These are phyloP conservation scores for Euclidia mi DNA, from an alignment of 2,888 invertebrate genomes.

Conservation along the genomic window DNA sequence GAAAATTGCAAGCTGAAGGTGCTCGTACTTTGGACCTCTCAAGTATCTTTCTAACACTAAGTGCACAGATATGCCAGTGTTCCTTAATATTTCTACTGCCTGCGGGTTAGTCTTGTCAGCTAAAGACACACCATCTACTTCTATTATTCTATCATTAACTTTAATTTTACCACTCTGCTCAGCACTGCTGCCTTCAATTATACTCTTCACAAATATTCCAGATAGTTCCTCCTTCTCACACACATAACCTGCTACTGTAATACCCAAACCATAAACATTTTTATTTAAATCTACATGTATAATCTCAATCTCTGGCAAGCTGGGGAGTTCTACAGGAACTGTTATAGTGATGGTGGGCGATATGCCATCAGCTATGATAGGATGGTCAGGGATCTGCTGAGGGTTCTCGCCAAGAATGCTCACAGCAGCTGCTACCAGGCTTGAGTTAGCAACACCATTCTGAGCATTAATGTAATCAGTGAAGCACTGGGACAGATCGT, in stretches of 20 bases:
- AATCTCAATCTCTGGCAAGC: slow-evolving; percentile 96
- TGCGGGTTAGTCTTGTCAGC: slow-evolving; percentile 98
- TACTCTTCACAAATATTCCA: slow-evolving; percentile 99
- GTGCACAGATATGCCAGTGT: slow-evolving; percentile 97
- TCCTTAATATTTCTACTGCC: slow-evolving; percentile 98
- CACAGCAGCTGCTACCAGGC: slow-evolving; percentile 80
- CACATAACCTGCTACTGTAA: slow-evolving; percentile 99
- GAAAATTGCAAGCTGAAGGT: slow-evolving; percentile 96
- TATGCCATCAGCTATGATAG: slow-evolving; percentile 73
- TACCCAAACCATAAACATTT: slow-evolving; percentile 97
- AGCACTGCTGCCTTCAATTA: slow-evolving; percentile 99
- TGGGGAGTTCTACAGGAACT: slow-evolving; percentile 89
- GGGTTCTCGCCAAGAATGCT: slow-evolving; percentile 85
- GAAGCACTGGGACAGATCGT: slow-evolving; percentile 83
- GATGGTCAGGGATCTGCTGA: slow-evolving; percentile 79
- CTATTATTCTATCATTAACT: slow-evolving; percentile 99
- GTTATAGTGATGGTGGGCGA: slow-evolving; percentile 87
- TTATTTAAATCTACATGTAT: slow-evolving; percentile 97
- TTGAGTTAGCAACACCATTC: slow-evolving; percentile 71
- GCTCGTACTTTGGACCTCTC: slow-evolving; percentile 97
- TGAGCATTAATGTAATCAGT: slow-evolving; percentile 79
- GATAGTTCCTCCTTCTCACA: slow-evolving; percentile 99
- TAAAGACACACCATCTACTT: slow-evolving; percentile 97
- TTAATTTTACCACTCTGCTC: slow-evolving; percentile 97
- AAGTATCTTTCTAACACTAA: slow-evolving; percentile 98